Conservation (phyloP, 2,113 vertebrate species). For the Callospermophilus lateralis region DNA sequence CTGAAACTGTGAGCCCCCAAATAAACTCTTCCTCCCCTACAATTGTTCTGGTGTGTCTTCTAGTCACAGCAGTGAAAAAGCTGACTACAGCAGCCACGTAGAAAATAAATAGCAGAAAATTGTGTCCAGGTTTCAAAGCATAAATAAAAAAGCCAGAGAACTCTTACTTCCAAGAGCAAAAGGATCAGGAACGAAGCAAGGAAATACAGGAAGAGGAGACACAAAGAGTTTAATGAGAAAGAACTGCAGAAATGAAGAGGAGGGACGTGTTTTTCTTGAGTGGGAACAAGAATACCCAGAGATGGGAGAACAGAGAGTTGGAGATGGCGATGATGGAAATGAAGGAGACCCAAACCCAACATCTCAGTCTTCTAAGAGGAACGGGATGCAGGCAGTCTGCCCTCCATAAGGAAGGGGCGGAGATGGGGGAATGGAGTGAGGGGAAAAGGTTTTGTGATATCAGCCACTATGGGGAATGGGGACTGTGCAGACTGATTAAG, state of each 20-base stretch:
- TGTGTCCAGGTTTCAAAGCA: neutral
- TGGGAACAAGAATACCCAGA: neutral
- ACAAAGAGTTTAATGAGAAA: neutral
- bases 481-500: neutral
- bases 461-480: neutral
- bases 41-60: no score
- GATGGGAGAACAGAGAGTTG: neutral
- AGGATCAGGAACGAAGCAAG: neutral
- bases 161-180: neutral
- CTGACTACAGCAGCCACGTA: no score
- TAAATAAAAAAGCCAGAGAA: neutral
- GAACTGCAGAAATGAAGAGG: neutral
- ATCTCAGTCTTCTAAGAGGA: neutral
- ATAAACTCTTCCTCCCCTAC: no score
- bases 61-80: no score
- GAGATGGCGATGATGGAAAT: neutral
- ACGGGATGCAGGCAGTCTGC: neutral
- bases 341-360: neutral
- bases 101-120: neutral
- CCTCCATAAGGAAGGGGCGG: neutral
- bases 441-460: neutral
- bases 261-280: neutral
- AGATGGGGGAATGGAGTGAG: neutral
- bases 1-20: no score
- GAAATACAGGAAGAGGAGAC: neutral